phyloP scores from a whole-genome alignment of 1,140 invertebrate species.

The Aphis gossypii region DNA sequence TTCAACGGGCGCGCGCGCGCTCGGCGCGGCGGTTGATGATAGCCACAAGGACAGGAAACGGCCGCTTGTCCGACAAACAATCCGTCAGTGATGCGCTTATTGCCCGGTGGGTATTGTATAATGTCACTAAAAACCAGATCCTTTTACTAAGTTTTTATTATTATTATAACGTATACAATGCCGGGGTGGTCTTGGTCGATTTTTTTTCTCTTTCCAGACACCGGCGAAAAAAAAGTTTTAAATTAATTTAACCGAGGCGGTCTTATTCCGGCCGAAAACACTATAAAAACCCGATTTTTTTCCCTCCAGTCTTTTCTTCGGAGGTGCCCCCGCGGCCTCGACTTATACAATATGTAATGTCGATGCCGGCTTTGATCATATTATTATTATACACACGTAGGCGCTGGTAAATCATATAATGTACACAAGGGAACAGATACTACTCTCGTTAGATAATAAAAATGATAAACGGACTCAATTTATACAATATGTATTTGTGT shows the following conservation, averaged over 20 bases:
- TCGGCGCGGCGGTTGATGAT: constrained; percentile 20
- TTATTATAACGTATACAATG: constrained; percentile 48
- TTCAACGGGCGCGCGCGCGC: not conserved
- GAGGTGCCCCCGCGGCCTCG: not conserved
- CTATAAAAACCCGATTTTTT: constrained; percentile 34
- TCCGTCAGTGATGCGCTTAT: constrained; percentile 21
- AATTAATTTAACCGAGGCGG: constrained; percentile 19
- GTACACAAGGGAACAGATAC: not conserved
- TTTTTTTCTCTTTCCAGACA: not conserved
- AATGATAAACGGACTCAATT: constrained; percentile 39
- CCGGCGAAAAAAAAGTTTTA: constrained; percentile 42
- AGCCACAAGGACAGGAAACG: constrained; percentile 55
- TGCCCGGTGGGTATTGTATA: constrained; percentile 31
- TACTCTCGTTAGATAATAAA: constrained; percentile 51
- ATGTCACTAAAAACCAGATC: constrained; percentile 53
- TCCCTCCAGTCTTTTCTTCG: not conserved
- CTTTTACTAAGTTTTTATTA: constrained; percentile 51
- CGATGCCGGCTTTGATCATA: constrained; percentile 42
- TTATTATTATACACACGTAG: not conserved
- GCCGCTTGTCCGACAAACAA: constrained; percentile 54
- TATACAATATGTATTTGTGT: constrained; percentile 19
- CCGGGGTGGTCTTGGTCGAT: constrained; percentile 41
- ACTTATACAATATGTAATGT: not conserved
- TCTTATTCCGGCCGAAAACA: not conserved
- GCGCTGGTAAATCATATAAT: not conserved